Evolutionary conservation across 2,888 invertebrate species (phyloP), one percentile per base, ranked within the genome.

Genomic region (Calameuta idolon): DNA sequence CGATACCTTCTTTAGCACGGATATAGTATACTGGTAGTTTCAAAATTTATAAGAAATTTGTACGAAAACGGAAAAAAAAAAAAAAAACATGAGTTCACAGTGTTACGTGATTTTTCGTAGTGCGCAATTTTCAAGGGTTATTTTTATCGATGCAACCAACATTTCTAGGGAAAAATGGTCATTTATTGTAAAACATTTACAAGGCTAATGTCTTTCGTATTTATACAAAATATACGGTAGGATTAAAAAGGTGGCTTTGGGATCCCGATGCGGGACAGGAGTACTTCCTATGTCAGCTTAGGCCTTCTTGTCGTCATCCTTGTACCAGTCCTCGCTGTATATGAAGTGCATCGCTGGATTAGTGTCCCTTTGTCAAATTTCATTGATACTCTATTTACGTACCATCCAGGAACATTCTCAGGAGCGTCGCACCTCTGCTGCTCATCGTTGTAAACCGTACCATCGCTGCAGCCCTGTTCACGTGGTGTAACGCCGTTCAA

Each of bases 391-490:
- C 4, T 37, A 23, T 94, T 55, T 23, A 55, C 94, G 93, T 89
- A 97, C 97, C 98, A 98, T 94, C 97, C 97, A 85, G 95, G 94
- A 77, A 98, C 98, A 91, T 97, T 97, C 92, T 97, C 97, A 55
- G 97, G 97, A 1, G 96, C 95, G 90, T 98, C 98, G 91, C 98
- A 98, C 90, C 94, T 95, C 92, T 96, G 96, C 0, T 94, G 92
- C 83, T 95, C 95, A 84, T 97, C 97, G 89, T 98, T 98, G 93
- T 97, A 98, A n/a, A 97, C 98, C 89, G 96, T 96, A 79, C 98
- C 97, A 77, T 95, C 94, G 88, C 94, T 94, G 92, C 98, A 98
- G 55, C 97, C 97, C 82, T 97, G 94, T 90, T 97, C 96, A 82
- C 97, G 94, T n/a, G 98, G 97, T 85, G 96, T 97, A 37, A 95